Conservation (phyloP, 2,888 invertebrate genomes). For the Melitaea athalia region DNA sequence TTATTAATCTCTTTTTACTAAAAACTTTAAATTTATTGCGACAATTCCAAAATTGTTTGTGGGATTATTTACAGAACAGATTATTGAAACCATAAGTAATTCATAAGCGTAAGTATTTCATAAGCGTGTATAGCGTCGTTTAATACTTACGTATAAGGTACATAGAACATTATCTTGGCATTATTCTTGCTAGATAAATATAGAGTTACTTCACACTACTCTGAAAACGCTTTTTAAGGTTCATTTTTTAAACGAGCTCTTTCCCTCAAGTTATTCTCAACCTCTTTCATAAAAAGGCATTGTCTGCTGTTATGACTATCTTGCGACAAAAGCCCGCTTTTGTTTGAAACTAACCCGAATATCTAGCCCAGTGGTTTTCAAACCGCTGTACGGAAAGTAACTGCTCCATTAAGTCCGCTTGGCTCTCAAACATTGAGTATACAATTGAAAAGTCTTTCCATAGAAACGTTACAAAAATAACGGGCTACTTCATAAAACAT, state of each 20-base stretch:
- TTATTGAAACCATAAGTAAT: too few species aligned
- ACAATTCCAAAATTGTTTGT: too few species aligned
- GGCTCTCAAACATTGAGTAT: background rate
- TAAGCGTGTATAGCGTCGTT: background rate
- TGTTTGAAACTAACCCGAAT: slow-evolving; percentile 27
- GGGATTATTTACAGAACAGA: too few species aligned
- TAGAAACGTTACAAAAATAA: too few species aligned
- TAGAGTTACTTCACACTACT: background rate
- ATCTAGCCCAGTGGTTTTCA: background rate
- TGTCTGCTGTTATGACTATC: slow-evolving; percentile 33
- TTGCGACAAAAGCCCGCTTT: slow-evolving; percentile 26
- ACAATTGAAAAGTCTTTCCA: background rate
- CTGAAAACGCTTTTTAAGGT: slow-evolving; percentile 9
- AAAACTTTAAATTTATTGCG: too few species aligned
- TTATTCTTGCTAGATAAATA: slow-evolving; percentile 5
- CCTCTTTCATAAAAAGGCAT: slow-evolving; percentile 37
- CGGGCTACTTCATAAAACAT: too few species aligned
- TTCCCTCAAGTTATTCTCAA: slow-evolving; percentile 34
- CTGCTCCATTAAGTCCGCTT: background rate
- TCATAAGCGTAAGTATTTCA: background rate
- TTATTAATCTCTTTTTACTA: too few species aligned
- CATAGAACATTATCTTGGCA: background rate
- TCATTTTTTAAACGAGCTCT: slow-evolving; percentile 32
- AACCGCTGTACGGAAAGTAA: background rate
- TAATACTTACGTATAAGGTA: background rate